phyloP scores from a whole-genome alignment of 2,113 vertebrate genomes.

The Datnioides undecimradiatus region DNA sequence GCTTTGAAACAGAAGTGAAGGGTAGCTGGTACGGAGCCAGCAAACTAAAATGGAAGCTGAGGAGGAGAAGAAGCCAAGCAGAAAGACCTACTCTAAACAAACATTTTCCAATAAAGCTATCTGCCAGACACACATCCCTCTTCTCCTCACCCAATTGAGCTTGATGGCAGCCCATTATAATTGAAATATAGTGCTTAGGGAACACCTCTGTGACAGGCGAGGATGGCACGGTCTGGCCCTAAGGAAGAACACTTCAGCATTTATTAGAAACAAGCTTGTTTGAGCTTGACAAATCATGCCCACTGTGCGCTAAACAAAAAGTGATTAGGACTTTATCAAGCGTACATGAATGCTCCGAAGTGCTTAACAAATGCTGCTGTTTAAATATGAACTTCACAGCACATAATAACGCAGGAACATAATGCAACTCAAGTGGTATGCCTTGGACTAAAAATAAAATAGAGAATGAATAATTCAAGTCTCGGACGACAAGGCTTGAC shows the following conservation, averaged over 20 bases:
- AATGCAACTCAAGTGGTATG: constrained; percentile 10
- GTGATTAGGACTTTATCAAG: constrained; percentile 48
- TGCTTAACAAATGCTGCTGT: constrained; percentile 37
- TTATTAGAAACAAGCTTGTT: constrained; percentile 60
- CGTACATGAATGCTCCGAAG: constrained; percentile 6
- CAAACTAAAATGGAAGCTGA: constrained; percentile 59
- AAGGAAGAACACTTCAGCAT: constrained; percentile 46
- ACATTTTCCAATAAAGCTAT: constrained; percentile 72
- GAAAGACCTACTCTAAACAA: constrained; percentile 70
- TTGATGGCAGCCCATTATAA: constrained; percentile 62
- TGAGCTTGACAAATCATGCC: constrained; percentile 56
- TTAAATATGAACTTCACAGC: constrained; percentile 33
- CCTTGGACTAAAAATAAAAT: constrained; percentile 59
- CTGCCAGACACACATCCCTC: constrained; percentile 60
- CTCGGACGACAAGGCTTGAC: constrained; percentile 16
- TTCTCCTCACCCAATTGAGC: constrained; percentile 65
- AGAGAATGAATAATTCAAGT: constrained; percentile 54
- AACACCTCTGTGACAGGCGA: constrained; percentile 57
- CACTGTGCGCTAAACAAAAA: constrained; percentile 37
- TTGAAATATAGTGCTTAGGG: constrained; percentile 68
- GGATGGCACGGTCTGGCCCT: constrained; percentile 16
- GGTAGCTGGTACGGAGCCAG: constrained; percentile 60
- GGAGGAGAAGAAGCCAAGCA: constrained; percentile 63
- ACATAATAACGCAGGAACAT: constrained; percentile 26
- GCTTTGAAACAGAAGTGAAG: constrained; percentile 47